These are phyloP conservation scores for Pseudomyrmex flavicornis DNA, from an alignment of 1,140 invertebrate genomes.

Conservation along the genomic window DNA sequence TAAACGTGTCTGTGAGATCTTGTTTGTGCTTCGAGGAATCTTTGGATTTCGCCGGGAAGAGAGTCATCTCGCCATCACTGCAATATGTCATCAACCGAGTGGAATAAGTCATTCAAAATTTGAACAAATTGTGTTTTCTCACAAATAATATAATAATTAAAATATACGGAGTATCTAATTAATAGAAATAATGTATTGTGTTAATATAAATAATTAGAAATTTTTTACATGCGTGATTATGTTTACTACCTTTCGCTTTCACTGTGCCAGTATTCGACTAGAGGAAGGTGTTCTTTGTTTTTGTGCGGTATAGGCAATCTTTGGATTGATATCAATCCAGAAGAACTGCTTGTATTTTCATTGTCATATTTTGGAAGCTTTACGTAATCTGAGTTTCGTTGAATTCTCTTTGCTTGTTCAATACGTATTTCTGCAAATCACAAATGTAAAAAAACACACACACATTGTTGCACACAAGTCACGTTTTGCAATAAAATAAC, in stretches of 20 bases:
- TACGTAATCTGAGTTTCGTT: constrained; percentile 86
- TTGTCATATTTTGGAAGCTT: constrained; percentile 83
- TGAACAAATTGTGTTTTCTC: not conserved
- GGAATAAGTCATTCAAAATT: constrained; percentile 29
- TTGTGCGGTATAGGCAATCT: constrained; percentile 86
- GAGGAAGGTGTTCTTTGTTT: constrained; percentile 86
- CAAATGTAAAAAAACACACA: constrained; percentile 57
- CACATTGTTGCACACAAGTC: constrained; percentile 21
- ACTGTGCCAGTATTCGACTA: constrained; percentile 86
- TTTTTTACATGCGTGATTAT: constrained; percentile 12
- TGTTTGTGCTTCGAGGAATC: constrained; percentile 85
- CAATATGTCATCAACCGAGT: constrained; percentile 50
- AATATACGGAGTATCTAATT: too few species aligned
- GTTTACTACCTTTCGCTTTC: constrained; percentile 81
- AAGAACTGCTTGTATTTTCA: constrained; percentile 73
- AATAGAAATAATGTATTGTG: too few species aligned
- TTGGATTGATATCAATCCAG: constrained; percentile 86
- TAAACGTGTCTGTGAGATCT: constrained; percentile 87
- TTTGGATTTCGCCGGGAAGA: constrained; percentile 85
- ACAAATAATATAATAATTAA: not conserved
- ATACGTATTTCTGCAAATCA: constrained; percentile 85
- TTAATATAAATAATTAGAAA: not conserved
- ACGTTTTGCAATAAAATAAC: constrained; percentile 42
- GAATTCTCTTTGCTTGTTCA: constrained; percentile 86
- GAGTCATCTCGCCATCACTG: constrained; percentile 87